phyloP scores from a whole-genome alignment of 1,140 invertebrate species.

The Zaprionus davidi region DNA sequence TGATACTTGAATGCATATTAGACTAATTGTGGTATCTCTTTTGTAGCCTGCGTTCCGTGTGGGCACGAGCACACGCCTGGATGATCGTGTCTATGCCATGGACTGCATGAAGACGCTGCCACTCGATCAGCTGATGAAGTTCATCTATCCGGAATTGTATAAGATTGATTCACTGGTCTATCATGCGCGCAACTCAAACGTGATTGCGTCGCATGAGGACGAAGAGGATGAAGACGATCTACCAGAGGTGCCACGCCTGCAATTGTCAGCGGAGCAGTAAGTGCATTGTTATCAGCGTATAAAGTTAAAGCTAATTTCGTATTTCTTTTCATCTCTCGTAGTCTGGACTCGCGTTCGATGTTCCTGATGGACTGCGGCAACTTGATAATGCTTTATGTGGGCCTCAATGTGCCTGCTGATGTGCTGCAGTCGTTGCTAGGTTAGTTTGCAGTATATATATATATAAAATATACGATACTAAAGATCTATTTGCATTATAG shows the following conservation, averaged over 20 bases:
- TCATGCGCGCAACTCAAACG: slow-evolving; percentile 85
- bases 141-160: slow-evolving; percentile 97
- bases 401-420: slow-evolving; percentile 90
- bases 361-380: slow-evolving; percentile 96
- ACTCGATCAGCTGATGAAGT: slow-evolving; percentile 91
- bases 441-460: slow-evolving; percentile 46
- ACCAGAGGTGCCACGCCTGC: slow-evolving; percentile 87
- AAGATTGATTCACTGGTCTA: slow-evolving; percentile 90
- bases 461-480: background rate
- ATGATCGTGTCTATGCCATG: slow-evolving; percentile 97
- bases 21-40: slow-evolving; percentile 22
- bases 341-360: slow-evolving; percentile 93
- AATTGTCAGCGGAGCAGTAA: slow-evolving; percentile 89
- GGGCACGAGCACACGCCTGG: slow-evolving; percentile 93
- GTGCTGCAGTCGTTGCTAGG: slow-evolving; percentile 91
- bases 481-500: slow-evolving; percentile 63
- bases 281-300: background rate
- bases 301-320: slow-evolving; percentile 13
- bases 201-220: slow-evolving; percentile 74
- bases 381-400: slow-evolving; percentile 94
- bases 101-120: slow-evolving; percentile 96
- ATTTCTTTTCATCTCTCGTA: slow-evolving; percentile 57
- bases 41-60: slow-evolving; percentile 93
- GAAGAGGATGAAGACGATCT: slow-evolving; percentile 86
- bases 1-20: background rate